Conservation (phyloP, 2,888 invertebrate genomes). For the Drosophila barbarae region DNA sequence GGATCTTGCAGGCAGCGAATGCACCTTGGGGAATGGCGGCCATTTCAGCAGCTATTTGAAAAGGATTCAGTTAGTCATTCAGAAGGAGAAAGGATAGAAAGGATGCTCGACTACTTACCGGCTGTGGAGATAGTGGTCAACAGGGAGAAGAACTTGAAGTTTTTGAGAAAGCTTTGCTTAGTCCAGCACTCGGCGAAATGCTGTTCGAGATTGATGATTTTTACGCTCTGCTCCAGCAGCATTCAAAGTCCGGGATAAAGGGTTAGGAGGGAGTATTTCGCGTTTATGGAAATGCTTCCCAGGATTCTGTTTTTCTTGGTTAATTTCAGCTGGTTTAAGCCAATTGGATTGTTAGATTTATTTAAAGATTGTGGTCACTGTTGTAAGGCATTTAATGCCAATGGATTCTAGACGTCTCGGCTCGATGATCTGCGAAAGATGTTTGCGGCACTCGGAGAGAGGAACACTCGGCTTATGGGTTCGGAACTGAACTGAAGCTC, state of each 20-base stretch:
- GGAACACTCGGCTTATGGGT: conserved; percentile 45
- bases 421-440: conserved; percentile 23
- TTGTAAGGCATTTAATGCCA: conserved; percentile 27
- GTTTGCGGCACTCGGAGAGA: conserved; percentile 20
- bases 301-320: not conserved
- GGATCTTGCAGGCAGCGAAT: conserved; percentile 86
- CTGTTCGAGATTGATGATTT: conserved; percentile 49
- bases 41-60: conserved; percentile 80
- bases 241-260: conserved; percentile 46
- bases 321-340: conserved; percentile 6
- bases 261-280: conserved; percentile 24
- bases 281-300: conserved; percentile 12
- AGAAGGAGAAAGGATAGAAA: too few relatives aligned
- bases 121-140: conserved; percentile 33
- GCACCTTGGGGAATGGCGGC: conserved; percentile 88
- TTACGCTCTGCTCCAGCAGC: conserved; percentile 51
- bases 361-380: not conserved
- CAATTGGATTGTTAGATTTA: conserved; percentile 8
- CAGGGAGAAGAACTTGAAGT: conserved; percentile 33
- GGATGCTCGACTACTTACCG: conserved; percentile 37
- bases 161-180: conserved; percentile 37
- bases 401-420: conserved; percentile 6
- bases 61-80: not conserved
- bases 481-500: conserved; percentile 61
- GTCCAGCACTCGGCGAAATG: conserved; percentile 42